Conservation (phyloP, 1,140 invertebrate species). For the Scaptomyza hsui region DNA sequence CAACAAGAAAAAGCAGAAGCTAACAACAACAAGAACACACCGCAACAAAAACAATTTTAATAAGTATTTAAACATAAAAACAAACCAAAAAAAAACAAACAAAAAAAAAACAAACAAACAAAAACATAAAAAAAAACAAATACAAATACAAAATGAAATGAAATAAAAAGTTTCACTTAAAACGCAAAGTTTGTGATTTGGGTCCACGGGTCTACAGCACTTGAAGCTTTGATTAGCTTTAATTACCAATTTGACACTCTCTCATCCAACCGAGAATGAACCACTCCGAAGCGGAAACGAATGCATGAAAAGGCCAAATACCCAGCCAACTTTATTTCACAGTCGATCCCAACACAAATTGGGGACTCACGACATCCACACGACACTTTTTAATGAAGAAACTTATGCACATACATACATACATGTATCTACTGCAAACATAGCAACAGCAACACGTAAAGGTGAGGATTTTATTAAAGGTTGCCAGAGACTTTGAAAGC, state of each 20-base stretch:
- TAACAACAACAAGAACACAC: constrained; percentile 60
- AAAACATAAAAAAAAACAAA: constrained; percentile 64
- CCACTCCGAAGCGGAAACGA: background rate
- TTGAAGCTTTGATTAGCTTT: constrained; percentile 29
- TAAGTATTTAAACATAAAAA: constrained; percentile 64
- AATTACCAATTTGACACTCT: constrained; percentile 7
- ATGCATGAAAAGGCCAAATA: constrained; percentile 12
- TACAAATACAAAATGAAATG: constrained; percentile 68
- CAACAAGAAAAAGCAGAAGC: constrained; percentile 68
- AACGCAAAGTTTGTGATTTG: constrained; percentile 15
- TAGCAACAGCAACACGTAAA: no score
- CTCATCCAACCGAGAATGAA: background rate
- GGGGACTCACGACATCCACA: constrained; percentile 58
- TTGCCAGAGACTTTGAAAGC: no score
- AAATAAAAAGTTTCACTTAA: constrained; percentile 81
- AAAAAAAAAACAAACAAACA: constrained; percentile 61
- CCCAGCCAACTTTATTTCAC: constrained; percentile 31
- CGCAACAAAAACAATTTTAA: constrained; percentile 68
- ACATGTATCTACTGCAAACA: no score
- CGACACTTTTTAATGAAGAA: constrained; percentile 15
- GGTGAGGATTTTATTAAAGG: no score
- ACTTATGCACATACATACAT: no score
- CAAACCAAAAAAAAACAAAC: constrained; percentile 58
- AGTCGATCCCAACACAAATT: constrained; percentile 34
- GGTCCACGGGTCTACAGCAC: background rate